A percentile compares a stretch with the other conserved stretches of the same genome.
Evolutionary conservation across 2,888 invertebrate species (phyloP).

Genomic region (Drosophila nr. medialis): DNA sequence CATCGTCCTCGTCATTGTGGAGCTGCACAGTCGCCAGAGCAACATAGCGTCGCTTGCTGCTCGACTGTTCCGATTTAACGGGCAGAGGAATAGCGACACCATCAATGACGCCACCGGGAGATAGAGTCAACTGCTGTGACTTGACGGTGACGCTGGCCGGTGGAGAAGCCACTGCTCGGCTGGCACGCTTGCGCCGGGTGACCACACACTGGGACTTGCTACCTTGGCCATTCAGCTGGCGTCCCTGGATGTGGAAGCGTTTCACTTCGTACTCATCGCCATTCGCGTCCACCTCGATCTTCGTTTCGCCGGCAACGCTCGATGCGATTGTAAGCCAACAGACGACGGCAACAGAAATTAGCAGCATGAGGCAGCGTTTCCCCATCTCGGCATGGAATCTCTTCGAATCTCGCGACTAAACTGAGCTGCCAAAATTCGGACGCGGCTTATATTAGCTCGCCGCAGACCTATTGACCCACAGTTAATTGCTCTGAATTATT

Average conservation of each 20-base stretch:
- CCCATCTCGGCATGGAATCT: constrained; percentile 61
- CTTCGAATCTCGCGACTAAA: constrained; percentile 52
- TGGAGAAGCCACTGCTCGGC: constrained; percentile 9
- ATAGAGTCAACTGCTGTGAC: constrained; percentile 50
- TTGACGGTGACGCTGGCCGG: constrained; percentile 40
- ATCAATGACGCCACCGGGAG: constrained; percentile 30
- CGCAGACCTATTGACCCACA: constrained; percentile 71
- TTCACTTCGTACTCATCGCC: constrained; percentile 81
- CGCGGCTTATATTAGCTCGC: constrained; percentile 78
- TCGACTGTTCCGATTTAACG: neutral
- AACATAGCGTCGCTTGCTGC: constrained; percentile 59
- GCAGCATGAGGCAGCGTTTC: constrained; percentile 50
- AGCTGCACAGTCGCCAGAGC: constrained; percentile 56
- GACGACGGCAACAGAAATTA: constrained; percentile 30
- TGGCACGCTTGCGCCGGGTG: constrained; percentile 72
- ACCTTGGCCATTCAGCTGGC: constrained; percentile 70
- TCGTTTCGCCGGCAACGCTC: constrained; percentile 58
- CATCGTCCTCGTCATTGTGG: constrained; percentile 26
- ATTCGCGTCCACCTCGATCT: constrained; percentile 78
- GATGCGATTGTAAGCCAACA: constrained; percentile 44
- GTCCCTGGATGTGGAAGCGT: constrained; percentile 76
- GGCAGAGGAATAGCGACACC: constrained; percentile 2
- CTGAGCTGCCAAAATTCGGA: constrained; percentile 38
- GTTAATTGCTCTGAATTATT: constrained; percentile 75
- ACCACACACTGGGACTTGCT: constrained; percentile 77